Evolutionary conservation across 2,888 invertebrate species (phyloP), one percentile per base, ranked within the genome.

Genomic region (Orthosia gothica): DNA sequence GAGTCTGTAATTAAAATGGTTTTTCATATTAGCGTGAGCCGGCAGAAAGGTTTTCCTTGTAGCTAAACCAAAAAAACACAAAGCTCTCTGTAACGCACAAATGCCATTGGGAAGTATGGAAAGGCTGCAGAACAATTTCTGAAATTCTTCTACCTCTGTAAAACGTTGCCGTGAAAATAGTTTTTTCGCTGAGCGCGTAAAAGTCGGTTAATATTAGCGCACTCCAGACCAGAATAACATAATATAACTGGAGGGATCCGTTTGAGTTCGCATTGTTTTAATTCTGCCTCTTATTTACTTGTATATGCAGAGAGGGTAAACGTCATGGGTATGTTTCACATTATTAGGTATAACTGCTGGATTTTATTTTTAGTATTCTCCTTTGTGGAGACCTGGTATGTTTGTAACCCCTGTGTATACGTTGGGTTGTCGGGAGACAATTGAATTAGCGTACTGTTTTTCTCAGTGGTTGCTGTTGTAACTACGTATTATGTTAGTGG

Each of bases 1-100:
- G 79, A 83, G 32, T 61, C 23, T 82, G 77, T 88, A 89, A 88
- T 87, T 86, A 85, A 87, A 82, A 88, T 87, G 77, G 68, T 81
- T 85, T 87, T 84, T 83, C 79, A 77, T 72, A 65, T 72, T 70
- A 62, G 64, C 62, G 76, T 74, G 75, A 66, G 62, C 65, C 49
- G 23, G 20, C 50, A 80, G 76, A 82, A 74, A 83, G 85, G 79
- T 58, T 87, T 84, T 68, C 68, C 79, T 81, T 83, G 81, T 83
- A 58, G 62, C 78, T 54, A 40, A 59, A 64, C 47, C 63, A 79
- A 74, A 69, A 77, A 61, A 70, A 72, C 63, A 72, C 63, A 69
- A 72, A 68, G 58, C 66, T 63, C 23, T 70, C 26, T 64, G 66
- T 62, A 61, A 80, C 59, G 47, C 50, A 57, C 69, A 76, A 78